Evolutionary conservation across 2,797 vertebrate genomes (phyloP).

Genomic region (Somateria mollissima): DNA sequence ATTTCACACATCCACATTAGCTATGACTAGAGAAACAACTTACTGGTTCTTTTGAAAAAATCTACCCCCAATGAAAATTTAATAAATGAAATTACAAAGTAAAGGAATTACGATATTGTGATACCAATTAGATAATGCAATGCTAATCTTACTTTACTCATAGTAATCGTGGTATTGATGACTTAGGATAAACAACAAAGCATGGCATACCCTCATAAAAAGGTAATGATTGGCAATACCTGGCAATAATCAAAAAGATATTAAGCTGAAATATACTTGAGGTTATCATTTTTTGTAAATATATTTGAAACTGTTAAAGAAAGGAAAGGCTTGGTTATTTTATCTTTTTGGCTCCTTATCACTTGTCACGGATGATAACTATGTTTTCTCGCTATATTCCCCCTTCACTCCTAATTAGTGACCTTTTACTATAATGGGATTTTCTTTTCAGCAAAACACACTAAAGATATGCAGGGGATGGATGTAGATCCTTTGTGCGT

Average conservation of each 20-base stretch:
- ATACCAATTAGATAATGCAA: not conserved
- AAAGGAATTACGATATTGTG: not conserved
- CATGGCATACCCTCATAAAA: not conserved
- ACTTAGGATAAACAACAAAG: not conserved
- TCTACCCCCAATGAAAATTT: not conserved
- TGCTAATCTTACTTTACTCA: not conserved
- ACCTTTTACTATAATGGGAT: not conserved
- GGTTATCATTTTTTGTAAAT: not conserved
- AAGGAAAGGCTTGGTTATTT: not conserved
- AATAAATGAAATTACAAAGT: not conserved
- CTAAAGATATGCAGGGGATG: not conserved
- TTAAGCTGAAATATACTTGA: not conserved
- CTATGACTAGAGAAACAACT: not conserved
- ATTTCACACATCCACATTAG: not conserved
- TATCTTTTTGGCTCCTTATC: not conserved
- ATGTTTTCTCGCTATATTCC: not conserved
- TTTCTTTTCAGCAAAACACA: not conserved
- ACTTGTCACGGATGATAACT: not conserved
- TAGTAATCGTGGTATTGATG: not conserved
- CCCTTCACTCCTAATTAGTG: not conserved
- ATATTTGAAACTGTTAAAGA: not conserved
- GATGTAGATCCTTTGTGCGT: not conserved
- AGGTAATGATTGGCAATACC: not conserved
- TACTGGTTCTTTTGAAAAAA: not conserved
- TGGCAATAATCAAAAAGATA: not conserved